phyloP scores from a whole-genome alignment of 2,888 invertebrate species.

The Alloplasta piceator region DNA sequence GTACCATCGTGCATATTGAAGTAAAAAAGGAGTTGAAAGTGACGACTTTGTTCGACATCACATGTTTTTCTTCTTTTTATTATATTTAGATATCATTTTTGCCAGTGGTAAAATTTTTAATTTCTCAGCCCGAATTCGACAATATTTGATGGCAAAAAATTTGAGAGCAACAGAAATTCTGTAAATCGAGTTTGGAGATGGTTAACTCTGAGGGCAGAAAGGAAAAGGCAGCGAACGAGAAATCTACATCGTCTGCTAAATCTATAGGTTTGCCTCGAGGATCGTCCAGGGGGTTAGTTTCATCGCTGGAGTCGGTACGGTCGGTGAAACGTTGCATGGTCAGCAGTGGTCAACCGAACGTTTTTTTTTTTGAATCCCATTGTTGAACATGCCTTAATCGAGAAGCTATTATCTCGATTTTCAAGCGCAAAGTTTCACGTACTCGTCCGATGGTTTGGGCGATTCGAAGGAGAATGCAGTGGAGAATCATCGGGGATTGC shows the following conservation, averaged over 20 bases:
- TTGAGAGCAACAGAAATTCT: constrained; percentile 37
- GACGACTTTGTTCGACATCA: too few species aligned
- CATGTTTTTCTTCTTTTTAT: too few species aligned
- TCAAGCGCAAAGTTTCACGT: constrained; percentile 51
- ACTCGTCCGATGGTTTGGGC: constrained; percentile 16
- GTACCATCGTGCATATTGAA: too few species aligned
- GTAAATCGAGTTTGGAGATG: constrained; percentile 53
- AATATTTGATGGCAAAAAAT: too few species aligned
- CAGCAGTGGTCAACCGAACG: constrained; percentile 81
- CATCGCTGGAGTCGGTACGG: constrained; percentile 68
- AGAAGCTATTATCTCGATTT: constrained; percentile 77
- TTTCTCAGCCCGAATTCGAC: too few species aligned
- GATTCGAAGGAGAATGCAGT: background rate
- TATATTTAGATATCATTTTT: too few species aligned
- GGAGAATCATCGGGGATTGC: background rate
- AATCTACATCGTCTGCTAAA: constrained; percentile 24
- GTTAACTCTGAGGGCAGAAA: constrained; percentile 13
- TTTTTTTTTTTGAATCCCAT: constrained; percentile 82
- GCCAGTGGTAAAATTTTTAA: too few species aligned
- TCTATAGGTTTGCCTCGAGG: constrained; percentile 47
- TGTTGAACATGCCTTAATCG: constrained; percentile 82
- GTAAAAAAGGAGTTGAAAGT: too few species aligned
- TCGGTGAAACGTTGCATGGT: constrained; percentile 72
- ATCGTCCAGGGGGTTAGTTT: constrained; percentile 45
- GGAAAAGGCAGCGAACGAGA: constrained; percentile 17